phyloP scores from a whole-genome alignment of 2,797 vertebrate species.

The Diplodus puntazzo region DNA sequence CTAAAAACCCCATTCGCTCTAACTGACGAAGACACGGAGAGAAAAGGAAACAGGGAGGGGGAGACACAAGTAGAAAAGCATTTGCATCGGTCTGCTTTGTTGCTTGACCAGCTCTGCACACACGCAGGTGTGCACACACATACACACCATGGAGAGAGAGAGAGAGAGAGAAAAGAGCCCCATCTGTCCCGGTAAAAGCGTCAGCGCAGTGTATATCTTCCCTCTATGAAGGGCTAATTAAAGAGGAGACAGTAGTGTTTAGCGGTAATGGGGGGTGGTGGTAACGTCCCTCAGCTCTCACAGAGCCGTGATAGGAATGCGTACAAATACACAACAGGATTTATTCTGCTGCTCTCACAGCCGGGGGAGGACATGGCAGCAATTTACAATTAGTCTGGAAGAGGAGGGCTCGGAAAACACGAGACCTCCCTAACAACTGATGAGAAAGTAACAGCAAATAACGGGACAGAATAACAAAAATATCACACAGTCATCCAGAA shows the following conservation, averaged over 20 bases:
- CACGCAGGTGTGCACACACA: conserved; percentile 43
- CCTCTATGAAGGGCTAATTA: conserved; percentile 77
- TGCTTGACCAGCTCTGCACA: conserved; percentile 14
- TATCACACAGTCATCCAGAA: neutral
- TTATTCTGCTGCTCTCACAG: conserved; percentile 65
- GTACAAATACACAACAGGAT: conserved; percentile 72
- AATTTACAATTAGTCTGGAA: conserved; percentile 63
- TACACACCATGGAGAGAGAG: neutral
- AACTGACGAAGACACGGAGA: conserved; percentile 25
- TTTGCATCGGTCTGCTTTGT: conserved; percentile 25
- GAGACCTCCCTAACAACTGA: conserved; percentile 33
- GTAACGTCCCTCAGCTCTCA: conserved; percentile 62
- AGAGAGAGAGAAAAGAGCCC: neutral
- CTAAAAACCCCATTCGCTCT: conserved; percentile 29
- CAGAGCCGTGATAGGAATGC: conserved; percentile 68
- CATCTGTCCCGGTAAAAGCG: conserved; percentile 73
- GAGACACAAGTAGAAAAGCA: conserved; percentile 10
- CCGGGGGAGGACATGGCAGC: conserved; percentile 63
- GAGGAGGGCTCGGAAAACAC: conserved; percentile 49
- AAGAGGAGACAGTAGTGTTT: conserved; percentile 79
- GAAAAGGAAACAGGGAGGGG: neutral
- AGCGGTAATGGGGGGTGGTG: conserved; percentile 74
- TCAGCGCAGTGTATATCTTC: conserved; percentile 69
- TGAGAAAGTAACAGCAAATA: conserved; percentile 22
- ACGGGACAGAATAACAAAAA: conserved; percentile 4